phyloP scores from a whole-genome alignment of 2,113 vertebrate species.

The Passer montanus region DNA sequence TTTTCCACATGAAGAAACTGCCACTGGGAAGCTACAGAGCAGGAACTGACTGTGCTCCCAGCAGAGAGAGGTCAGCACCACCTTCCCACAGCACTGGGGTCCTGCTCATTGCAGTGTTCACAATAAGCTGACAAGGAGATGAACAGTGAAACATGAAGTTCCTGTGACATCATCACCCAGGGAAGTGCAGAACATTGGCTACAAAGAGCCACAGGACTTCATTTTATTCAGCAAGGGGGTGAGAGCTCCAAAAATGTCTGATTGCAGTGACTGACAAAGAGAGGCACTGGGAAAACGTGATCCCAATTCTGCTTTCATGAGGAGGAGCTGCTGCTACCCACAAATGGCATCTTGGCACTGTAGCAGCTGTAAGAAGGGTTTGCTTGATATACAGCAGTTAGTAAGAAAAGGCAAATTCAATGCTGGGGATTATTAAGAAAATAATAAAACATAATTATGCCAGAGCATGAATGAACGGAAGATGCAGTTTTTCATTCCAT shows the following conservation, averaged over 20 bases:
- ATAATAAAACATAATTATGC: background rate
- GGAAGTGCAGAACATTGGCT: background rate
- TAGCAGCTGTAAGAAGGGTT: background rate
- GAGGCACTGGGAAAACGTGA: background rate
- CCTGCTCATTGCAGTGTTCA: too few relatives aligned
- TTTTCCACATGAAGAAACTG: background rate
- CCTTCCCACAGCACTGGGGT: background rate
- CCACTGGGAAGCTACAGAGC: background rate
- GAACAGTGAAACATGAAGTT: rapidly evolving
- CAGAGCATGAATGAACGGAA: background rate
- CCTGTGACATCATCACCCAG: background rate
- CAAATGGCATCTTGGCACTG: background rate
- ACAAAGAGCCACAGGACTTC: background rate
- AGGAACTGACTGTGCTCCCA: background rate
- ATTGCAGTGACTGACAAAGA: background rate
- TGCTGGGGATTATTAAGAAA: background rate
- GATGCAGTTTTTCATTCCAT: background rate
- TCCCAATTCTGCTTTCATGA: background rate
- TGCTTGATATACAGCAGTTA: background rate
- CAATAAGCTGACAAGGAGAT: background rate
- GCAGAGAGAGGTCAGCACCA: background rate
- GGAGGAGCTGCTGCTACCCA: background rate
- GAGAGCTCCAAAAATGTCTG: background rate
- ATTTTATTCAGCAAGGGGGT: background rate
- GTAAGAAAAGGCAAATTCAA: background rate